Conservation (phyloP, 2,113 vertebrate genomes). For the Calidris pugnax region DNA sequence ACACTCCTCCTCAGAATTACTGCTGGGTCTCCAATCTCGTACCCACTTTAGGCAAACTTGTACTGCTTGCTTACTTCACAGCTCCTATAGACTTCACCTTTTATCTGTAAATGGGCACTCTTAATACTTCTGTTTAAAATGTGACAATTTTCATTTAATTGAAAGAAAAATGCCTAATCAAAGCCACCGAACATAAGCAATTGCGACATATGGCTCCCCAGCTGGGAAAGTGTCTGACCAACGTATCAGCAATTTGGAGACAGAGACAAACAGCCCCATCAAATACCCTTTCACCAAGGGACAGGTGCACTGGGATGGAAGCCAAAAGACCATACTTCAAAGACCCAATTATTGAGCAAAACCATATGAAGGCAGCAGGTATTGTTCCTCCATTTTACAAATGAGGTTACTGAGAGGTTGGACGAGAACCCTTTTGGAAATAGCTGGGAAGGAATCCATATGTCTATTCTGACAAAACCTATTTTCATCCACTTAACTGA, state of each 20-base stretch:
- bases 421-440: neutral
- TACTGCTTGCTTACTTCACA: neutral
- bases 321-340: neutral
- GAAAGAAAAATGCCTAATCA: constrained; percentile 13
- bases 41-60: neutral
- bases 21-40: neutral
- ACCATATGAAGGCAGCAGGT: neutral
- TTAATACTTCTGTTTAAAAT: neutral
- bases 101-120: neutral
- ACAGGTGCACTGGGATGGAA: neutral
- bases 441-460: neutral
- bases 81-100: neutral
- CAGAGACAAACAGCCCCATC: neutral
- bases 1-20: neutral
- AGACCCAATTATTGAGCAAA: neutral
- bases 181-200: neutral
- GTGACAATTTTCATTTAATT: neutral
- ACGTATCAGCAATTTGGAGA: neutral
- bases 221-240: neutral
- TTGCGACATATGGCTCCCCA: constrained; percentile 11
- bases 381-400: neutral
- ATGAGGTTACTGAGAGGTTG: neutral
- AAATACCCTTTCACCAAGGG: neutral
- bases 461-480: neutral
- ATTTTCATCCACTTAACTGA: neutral